Conservation (phyloP, 2,113 vertebrate species). For the Spilogale gracilis region DNA sequence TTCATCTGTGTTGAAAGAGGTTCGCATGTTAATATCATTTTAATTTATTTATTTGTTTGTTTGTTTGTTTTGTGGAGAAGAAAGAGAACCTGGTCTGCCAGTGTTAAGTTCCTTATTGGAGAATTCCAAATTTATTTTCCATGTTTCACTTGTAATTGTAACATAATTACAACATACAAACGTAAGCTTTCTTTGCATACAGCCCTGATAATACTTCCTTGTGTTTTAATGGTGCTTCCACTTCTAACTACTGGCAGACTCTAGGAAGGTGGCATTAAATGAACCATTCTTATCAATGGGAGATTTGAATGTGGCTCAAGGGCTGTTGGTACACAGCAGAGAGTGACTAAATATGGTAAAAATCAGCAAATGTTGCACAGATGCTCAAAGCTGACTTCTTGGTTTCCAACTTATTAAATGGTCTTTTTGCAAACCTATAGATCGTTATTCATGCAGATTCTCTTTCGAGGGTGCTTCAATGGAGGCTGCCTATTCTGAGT, state of each 20-base stretch:
- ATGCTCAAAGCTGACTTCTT: conserved; percentile 76
- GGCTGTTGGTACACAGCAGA: conserved; percentile 57
- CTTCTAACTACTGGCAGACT: conserved; percentile 31
- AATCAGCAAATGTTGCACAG: conserved; percentile 78
- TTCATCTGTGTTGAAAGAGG: background rate
- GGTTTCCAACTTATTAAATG: conserved; percentile 78
- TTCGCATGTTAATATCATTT: background rate
- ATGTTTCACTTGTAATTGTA: background rate
- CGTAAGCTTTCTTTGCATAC: background rate
- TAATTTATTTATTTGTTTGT: background rate
- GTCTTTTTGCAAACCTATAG: conserved; percentile 78
- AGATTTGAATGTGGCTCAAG: conserved; percentile 50
- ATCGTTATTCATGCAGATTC: conserved; percentile 77
- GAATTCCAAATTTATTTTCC: conserved; percentile 5
- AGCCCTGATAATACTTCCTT: conserved; percentile 4
- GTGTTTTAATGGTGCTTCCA: conserved; percentile 29
- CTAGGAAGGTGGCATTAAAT: conserved; percentile 48
- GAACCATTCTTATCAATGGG: conserved; percentile 51
- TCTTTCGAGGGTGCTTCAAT: conserved; percentile 80
- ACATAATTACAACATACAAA: background rate
- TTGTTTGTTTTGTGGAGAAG: background rate
- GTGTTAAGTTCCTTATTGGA: background rate
- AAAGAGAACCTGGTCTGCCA: background rate
- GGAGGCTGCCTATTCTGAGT: conserved; percentile 77
- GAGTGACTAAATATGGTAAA: conserved; percentile 71